These are phyloP conservation scores for Himalopsyche japonica DNA, from an alignment of 2,888 invertebrate genomes.

Conservation along the genomic window DNA sequence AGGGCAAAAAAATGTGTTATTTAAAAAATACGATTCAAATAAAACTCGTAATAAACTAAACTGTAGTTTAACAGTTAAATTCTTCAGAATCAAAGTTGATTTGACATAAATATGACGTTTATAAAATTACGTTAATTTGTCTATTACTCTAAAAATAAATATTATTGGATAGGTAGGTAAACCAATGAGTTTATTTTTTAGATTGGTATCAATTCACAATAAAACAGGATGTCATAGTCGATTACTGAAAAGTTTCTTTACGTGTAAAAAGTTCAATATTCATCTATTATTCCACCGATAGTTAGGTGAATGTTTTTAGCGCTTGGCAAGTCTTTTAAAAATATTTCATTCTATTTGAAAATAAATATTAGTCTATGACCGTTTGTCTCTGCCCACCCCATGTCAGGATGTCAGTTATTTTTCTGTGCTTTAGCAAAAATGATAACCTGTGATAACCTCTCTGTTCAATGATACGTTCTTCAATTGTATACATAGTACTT, in stretches of 20 bases:
- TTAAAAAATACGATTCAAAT: neutral
- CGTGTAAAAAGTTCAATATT: no score
- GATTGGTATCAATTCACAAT: no score
- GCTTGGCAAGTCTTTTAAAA: neutral
- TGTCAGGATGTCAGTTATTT: neutral
- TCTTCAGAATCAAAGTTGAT: neutral
- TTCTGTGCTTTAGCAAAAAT: conserved; percentile 27
- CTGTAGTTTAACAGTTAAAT: neutral
- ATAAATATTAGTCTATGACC: neutral
- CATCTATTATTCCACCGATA: no score
- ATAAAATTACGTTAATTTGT: neutral
- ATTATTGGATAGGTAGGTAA: no score
- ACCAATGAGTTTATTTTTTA: no score
- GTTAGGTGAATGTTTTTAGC: no score
- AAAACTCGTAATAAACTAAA: neutral
- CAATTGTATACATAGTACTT: conserved; percentile 27
- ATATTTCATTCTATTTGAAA: neutral
- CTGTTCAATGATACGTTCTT: conserved; percentile 24
- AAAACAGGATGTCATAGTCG: no score
- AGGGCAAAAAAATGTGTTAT: neutral
- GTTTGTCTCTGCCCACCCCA: conserved; percentile 9
- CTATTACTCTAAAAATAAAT: neutral
- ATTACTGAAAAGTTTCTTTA: no score
- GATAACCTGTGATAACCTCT: conserved; percentile 35
- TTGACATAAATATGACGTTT: neutral